Evolutionary conservation across 2,888 invertebrate species (phyloP).

Genomic region (Lampropteryx suffumata): DNA sequence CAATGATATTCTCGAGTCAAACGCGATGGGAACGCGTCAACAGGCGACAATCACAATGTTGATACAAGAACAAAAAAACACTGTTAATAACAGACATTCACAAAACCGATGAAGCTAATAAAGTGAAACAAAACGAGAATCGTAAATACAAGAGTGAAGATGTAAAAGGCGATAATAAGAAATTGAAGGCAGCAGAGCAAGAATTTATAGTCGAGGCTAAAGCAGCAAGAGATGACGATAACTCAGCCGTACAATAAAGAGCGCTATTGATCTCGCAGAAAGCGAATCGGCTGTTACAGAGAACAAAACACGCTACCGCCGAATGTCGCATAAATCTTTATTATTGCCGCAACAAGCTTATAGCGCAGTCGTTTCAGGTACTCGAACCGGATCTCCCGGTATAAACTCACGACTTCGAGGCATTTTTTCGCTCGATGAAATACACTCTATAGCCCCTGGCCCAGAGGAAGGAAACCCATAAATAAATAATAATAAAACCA

Average conservation of each 20-base stretch:
- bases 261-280: constrained; percentile 79
- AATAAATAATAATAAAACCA: constrained; percentile 83
- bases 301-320: constrained; percentile 82
- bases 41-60: constrained; percentile 46
- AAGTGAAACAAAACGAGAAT: constrained; percentile 51
- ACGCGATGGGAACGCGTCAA: constrained; percentile 51
- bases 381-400: constrained; percentile 75
- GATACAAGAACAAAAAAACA: constrained; percentile 31
- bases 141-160: constrained; percentile 58
- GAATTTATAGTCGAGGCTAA: constrained; percentile 66
- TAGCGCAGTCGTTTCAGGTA: constrained; percentile 76
- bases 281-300: constrained; percentile 79
- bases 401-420: constrained; percentile 78
- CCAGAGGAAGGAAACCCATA: constrained; percentile 79
- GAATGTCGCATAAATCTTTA: constrained; percentile 82
- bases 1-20: constrained; percentile 49
- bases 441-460: constrained; percentile 77
- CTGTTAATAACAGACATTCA: constrained; percentile 32
- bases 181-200: constrained; percentile 59
- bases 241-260: constrained; percentile 77
- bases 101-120: constrained; percentile 46
- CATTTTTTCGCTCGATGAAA: constrained; percentile 81
- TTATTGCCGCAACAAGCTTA: constrained; percentile 82
- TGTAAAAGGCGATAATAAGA: constrained; percentile 73
- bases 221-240: constrained; percentile 71